phyloP scores from a whole-genome alignment of 2,888 invertebrate genomes.

The Pardosa pseudoannulata region DNA sequence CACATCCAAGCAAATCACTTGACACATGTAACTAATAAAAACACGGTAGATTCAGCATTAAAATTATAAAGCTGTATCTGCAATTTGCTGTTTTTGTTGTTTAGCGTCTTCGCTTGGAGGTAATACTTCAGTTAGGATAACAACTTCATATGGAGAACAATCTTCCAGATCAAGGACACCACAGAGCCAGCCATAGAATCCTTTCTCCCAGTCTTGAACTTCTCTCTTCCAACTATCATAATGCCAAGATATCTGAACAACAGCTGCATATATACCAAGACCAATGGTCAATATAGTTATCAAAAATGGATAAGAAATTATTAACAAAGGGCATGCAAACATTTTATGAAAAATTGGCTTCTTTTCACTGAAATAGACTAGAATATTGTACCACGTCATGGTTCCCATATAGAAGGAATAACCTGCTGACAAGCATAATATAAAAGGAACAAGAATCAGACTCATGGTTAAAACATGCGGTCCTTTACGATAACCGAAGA shows the following conservation, averaged over 20 bases:
- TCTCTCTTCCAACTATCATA: constrained; percentile 84
- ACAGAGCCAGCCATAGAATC: constrained; percentile 88
- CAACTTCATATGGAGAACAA: constrained; percentile 86
- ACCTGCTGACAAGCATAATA: constrained; percentile 82
- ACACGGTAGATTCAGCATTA: background rate
- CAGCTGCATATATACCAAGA: constrained; percentile 83
- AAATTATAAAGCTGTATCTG: constrained; percentile 66
- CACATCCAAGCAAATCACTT: background rate
- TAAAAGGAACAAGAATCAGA: constrained; percentile 83
- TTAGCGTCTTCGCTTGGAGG: constrained; percentile 60
- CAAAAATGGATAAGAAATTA: constrained; percentile 84
- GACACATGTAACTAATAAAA: background rate
- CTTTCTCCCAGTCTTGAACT: constrained; percentile 86
- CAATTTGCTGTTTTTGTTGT: constrained; percentile 60
- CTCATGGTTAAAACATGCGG: constrained; percentile 83
- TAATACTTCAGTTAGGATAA: constrained; percentile 78
- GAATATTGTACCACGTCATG: constrained; percentile 86
- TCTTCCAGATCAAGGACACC: constrained; percentile 83
- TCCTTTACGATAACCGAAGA: constrained; percentile 81
- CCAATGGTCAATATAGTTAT: constrained; percentile 83
- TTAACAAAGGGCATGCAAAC: constrained; percentile 83
- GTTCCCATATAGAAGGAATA: constrained; percentile 87
- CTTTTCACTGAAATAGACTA: constrained; percentile 84
- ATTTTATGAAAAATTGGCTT: constrained; percentile 82
- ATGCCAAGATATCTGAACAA: constrained; percentile 84